These are phyloP conservation scores for Phasianus colchicus DNA, from an alignment of 2,113 vertebrate species.

Conservation along the genomic window DNA sequence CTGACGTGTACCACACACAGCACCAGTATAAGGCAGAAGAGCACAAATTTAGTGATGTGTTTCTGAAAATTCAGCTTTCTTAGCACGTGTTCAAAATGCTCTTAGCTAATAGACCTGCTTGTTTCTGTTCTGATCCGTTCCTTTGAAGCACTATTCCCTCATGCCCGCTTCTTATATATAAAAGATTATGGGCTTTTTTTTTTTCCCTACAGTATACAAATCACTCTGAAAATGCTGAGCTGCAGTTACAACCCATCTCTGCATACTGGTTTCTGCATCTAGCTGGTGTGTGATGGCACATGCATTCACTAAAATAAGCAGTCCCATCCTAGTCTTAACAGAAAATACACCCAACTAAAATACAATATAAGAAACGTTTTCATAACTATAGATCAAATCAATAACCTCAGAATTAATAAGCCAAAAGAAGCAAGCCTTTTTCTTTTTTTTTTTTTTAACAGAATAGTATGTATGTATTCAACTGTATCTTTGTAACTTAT, in stretches of 20 bases:
- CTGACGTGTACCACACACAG: not conserved
- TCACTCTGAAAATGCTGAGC: not conserved
- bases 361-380: not conserved
- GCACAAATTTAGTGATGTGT: not conserved
- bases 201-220: not conserved
- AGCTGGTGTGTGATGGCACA: not conserved
- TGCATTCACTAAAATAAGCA: not conserved
- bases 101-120: not conserved
- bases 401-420: not conserved
- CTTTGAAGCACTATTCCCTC: not conserved
- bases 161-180: not conserved
- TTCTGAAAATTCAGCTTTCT: constrained; percentile 16
- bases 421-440: not conserved
- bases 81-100: not conserved
- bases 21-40: not conserved
- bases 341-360: not conserved
- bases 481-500: not conserved
- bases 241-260: not conserved
- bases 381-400: not conserved
- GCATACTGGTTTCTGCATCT: fast-evolving
- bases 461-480: not conserved
- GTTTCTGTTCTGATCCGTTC: not conserved
- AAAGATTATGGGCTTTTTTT: not conserved
- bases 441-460: not conserved
- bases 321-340: not conserved